phyloP scores from a whole-genome alignment of 2,797 vertebrate genomes.

The Cynopterus sphinx region DNA sequence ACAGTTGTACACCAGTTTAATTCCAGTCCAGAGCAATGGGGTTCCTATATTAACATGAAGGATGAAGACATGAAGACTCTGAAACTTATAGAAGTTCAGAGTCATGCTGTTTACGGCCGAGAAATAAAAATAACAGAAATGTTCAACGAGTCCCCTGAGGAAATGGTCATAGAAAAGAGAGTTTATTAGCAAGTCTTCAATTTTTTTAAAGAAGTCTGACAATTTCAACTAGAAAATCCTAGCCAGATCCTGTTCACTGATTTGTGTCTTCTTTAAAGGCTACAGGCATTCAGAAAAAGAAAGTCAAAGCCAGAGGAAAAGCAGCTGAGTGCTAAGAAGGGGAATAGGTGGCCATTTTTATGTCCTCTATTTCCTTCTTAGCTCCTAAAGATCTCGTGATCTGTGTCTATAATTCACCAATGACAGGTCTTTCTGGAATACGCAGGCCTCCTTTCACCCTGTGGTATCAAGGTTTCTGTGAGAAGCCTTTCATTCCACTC shows the following conservation, averaged over 20 bases:
- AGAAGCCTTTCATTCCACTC: neutral
- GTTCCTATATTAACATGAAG: neutral
- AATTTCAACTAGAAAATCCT: neutral
- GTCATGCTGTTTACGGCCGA: neutral
- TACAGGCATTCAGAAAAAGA: neutral
- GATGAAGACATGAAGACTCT: neutral
- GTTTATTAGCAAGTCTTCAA: neutral
- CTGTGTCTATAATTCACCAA: neutral
- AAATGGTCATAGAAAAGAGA: neutral
- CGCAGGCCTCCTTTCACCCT: neutral
- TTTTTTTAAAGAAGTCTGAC: neutral
- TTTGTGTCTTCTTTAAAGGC: neutral
- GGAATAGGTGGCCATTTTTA: neutral
- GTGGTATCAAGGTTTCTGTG: neutral
- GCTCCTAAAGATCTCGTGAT: neutral
- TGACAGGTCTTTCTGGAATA: neutral
- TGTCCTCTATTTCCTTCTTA: neutral
- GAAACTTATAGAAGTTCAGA: neutral
- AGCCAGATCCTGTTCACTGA: neutral
- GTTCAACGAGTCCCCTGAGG: neutral
- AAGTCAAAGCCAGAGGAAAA: conserved; percentile 1
- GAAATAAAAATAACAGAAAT: conserved; percentile 21
- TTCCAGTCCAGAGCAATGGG: neutral
- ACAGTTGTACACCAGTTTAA: neutral
- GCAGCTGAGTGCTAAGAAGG: neutral